phyloP scores from a whole-genome alignment of 2,888 invertebrate genomes.

The Cerceris ruficornis region DNA sequence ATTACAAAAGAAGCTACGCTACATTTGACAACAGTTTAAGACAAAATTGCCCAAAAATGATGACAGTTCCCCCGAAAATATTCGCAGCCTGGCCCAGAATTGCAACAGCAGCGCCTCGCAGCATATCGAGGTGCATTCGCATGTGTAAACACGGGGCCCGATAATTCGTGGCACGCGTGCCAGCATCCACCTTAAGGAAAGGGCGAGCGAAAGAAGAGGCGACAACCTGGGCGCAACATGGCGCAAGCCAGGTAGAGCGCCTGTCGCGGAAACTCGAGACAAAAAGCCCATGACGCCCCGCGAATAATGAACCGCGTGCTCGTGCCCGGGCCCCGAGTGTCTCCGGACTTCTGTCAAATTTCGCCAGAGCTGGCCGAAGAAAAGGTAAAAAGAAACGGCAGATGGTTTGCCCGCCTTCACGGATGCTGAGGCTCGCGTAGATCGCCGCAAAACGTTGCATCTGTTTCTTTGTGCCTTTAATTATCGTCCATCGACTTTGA shows the following conservation, averaged over 20 bases:
- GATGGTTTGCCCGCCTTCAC: background rate
- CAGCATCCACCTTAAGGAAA: background rate
- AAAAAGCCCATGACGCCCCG: conserved; percentile 5
- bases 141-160: background rate
- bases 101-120: background rate
- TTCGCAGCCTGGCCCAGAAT: too few species aligned
- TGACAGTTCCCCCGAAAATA: too few species aligned
- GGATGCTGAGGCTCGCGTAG: background rate
- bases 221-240: conserved; percentile 17
- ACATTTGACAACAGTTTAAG: too few species aligned
- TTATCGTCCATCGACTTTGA: background rate
- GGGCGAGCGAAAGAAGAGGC: background rate
- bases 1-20: too few species aligned
- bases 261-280: conserved; percentile 32
- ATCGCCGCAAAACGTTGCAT: background rate
- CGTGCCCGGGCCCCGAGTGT: background rate
- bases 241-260: conserved; percentile 2
- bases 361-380: background rate
- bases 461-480: background rate
- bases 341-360: background rate
- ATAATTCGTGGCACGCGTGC: background rate
- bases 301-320: conserved; percentile 19
- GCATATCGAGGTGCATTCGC: background rate
- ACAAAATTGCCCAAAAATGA: too few species aligned
- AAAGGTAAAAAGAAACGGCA: background rate